Base-by-base conservation (phyloP, 2,888 invertebrate species). In the Stenolophus ochropezus region DNA sequence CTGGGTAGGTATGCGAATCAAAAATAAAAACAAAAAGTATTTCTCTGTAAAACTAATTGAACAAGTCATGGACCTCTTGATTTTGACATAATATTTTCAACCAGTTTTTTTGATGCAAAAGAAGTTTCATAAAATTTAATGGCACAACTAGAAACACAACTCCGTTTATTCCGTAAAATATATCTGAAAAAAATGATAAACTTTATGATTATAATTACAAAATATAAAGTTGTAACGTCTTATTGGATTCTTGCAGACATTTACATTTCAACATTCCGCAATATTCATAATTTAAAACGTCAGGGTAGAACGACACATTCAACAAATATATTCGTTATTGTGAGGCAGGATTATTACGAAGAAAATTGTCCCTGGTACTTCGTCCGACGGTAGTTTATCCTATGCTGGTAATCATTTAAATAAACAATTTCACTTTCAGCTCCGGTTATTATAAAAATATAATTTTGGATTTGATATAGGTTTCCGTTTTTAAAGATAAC, bases 241-340 rank as follows among this genome's bases (percentile, higher is more conserved):
- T 23, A 27, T 61, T 61, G 56, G 20, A 56, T 56, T 56, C 56
- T 11, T 3, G 1, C 33, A 2, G 0, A 56, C 6, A 8, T 20
- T 20, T 23, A 27, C 33, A 33, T 69, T 18, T 69, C 65, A 33
- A 16, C 65, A 69, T 69, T 42, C 42, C 33, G 75, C 27, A 75
- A 33, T 75, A 33, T 56, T 33, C 53, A 75, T 56, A 75, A 75
- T 27, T 47, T 25, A 56, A 56, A 75, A 75, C 56, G 56, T 74
- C 18, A 14, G n/a, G n/a, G 23, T 25, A 61, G 14, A 20, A 49
- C 51, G 25, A 25, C 74, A 20, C 74, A 51, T 74, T 53, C 8
- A 27, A 33, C 18, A 75, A 56, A 75, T 75, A 75, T 75, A 75
- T 18, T 56, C 75, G 27, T 75, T 53, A 75, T 75, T 75, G 56